Evolutionary conservation across 2,113 vertebrate genomes (phyloP).

Genomic region (Plecotus auritus): DNA sequence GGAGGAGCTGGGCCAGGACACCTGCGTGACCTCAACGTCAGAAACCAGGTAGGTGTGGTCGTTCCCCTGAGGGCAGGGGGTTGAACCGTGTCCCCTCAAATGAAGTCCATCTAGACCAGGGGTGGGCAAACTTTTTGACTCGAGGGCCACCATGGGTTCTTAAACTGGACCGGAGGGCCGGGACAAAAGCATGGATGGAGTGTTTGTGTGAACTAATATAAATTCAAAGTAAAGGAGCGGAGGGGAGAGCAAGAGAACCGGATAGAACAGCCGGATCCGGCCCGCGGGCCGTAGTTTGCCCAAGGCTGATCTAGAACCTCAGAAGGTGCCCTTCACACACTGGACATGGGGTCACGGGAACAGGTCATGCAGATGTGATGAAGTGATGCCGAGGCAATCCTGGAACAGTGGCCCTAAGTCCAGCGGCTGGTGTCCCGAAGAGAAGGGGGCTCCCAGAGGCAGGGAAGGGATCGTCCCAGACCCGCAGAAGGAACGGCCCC

Average conservation of each 20-base stretch:
- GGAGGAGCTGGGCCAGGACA: not conserved
- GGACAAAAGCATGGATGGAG: too few species aligned
- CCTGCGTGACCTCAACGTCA: not conserved
- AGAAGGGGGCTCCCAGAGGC: not conserved
- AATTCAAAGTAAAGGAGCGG: too few species aligned
- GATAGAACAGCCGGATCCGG: too few species aligned
- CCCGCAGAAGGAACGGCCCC: fast-evolving
- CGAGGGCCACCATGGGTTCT: too few species aligned
- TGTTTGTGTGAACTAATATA: too few species aligned
- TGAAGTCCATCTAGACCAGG: not conserved
- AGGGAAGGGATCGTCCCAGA: fast-evolving
- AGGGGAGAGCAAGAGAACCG: too few species aligned
- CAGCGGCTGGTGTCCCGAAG: fast-evolving
- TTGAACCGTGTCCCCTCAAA: fast-evolving
- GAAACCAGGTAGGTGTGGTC: not conserved
- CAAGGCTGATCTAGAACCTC: not conserved
- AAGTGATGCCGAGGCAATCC: fast-evolving
- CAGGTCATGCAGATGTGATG: fast-evolving
- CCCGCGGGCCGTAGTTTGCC: too few species aligned
- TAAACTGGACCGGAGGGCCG: too few species aligned
- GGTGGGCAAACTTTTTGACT: too few species aligned
- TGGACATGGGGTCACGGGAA: too few species aligned
- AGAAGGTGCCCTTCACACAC: too few species aligned
- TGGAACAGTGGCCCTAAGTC: not conserved
- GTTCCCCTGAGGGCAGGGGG: fast-evolving